phyloP scores from a whole-genome alignment of 1,140 invertebrate genomes.

The Centruroides sculpturatus region DNA sequence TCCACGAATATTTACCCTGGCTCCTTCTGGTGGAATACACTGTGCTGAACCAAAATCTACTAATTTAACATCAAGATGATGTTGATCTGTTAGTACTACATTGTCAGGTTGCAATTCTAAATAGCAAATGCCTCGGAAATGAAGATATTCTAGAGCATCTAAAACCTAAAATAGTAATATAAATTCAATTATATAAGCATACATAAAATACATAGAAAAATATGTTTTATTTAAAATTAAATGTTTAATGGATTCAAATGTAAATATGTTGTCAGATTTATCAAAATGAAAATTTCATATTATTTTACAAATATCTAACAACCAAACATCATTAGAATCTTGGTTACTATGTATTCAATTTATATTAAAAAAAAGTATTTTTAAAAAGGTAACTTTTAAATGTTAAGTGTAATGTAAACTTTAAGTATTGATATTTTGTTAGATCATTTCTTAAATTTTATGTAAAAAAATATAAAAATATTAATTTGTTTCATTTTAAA shows the following conservation, averaged over 20 bases:
- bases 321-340: no score
- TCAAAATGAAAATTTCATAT: no score
- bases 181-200: not conserved
- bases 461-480: no score
- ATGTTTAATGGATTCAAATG: not conserved
- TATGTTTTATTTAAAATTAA: not conserved
- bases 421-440: no score
- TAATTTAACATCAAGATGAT: constrained; percentile 68
- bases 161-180: constrained; percentile 35
- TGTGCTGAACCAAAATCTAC: constrained; percentile 77
- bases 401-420: no score
- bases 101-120: constrained; percentile 93
- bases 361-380: no score
- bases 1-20: constrained; percentile 36
- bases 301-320: no score
- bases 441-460: no score
- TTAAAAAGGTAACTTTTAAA: no score
- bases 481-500: no score
- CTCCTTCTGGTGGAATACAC: constrained; percentile 62
- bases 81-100: constrained; percentile 74
- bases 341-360: no score
- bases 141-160: constrained; percentile 76
- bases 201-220: not conserved
- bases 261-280: no score
- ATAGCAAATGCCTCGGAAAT: constrained; percentile 81